These are phyloP conservation scores for Petrolisthes cinctipes DNA, from an alignment of 2,888 invertebrate species.

Conservation along the genomic window DNA sequence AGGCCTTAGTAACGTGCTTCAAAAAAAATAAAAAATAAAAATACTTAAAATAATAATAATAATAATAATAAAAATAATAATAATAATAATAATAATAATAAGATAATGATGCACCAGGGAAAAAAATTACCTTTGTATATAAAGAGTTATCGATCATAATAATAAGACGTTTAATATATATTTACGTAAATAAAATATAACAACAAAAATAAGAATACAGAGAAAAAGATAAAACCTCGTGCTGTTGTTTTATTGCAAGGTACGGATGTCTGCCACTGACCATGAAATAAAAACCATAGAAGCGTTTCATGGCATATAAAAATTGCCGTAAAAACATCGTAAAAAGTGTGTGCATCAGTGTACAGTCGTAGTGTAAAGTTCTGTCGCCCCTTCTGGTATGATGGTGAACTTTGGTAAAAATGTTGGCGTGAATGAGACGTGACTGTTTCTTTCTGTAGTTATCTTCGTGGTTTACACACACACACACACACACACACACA, in stretches of 20 bases:
- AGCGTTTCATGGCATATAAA: not conserved
- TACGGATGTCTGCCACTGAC: not conserved
- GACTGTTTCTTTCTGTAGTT: not conserved
- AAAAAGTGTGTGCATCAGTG: not conserved
- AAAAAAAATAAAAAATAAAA: too few species aligned
- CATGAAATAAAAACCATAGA: not conserved
- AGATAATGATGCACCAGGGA: not conserved
- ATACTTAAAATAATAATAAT: not conserved
- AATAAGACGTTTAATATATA: not conserved
- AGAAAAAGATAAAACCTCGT: not conserved
- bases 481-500: constrained; percentile 19
- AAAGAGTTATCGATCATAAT: not conserved
- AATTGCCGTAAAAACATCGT: not conserved
- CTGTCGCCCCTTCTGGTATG: not conserved
- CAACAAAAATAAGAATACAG: not conserved
- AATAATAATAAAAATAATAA: not conserved
- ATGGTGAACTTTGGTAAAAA: not conserved
- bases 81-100: not conserved
- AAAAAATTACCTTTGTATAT: not conserved
- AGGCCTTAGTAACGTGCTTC: too few species aligned
- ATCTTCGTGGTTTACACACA: not conserved
- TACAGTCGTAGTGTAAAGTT: not conserved
- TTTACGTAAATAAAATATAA: not conserved
- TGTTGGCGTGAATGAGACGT: too few species aligned
- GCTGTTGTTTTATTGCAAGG: not conserved